A percentile compares a stretch with the other conserved stretches of the same genome.
Evolutionary conservation across 2,113 vertebrate genomes (phyloP).

Genomic region (Chamaea fasciata): DNA sequence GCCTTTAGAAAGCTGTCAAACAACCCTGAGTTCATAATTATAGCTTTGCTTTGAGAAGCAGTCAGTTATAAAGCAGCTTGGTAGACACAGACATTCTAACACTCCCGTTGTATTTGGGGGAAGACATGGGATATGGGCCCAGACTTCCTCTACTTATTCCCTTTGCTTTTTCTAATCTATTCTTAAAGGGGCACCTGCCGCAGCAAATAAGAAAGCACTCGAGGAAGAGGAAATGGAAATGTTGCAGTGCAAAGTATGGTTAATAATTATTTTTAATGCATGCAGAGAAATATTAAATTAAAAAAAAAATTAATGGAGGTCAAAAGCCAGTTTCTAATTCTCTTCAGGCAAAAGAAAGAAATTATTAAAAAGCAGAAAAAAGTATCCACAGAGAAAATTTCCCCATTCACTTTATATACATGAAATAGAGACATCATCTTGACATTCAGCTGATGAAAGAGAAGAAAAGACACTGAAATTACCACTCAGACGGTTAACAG

Average conservation of each 20-base stretch:
- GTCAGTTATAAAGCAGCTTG: background rate
- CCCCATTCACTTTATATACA: background rate
- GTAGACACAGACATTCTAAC: background rate
- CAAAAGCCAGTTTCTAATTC: slow-evolving; percentile 55
- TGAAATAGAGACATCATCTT: slow-evolving; percentile 63
- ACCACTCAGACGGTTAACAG: background rate
- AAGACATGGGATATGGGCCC: background rate
- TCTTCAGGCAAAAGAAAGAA: slow-evolving; percentile 59
- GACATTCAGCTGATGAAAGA: slow-evolving; percentile 49
- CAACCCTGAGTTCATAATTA: slow-evolving; percentile 12
- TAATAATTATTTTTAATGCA: slow-evolving; percentile 23
- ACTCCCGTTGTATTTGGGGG: background rate
- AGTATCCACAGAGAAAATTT: slow-evolving; percentile 11
- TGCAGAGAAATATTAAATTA: slow-evolving; percentile 45
- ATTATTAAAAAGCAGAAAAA: slow-evolving; percentile 49
- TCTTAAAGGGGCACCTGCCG: background rate
- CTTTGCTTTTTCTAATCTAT: slow-evolving; percentile 6
- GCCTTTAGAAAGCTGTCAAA: slow-evolving; percentile 15
- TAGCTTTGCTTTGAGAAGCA: background rate
- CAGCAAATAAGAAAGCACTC: background rate
- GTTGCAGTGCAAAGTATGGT: background rate
- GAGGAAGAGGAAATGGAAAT: slow-evolving; percentile 28
- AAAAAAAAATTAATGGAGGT: slow-evolving; percentile 66
- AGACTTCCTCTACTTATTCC: background rate
- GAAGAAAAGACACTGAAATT: slow-evolving; percentile 41